Percentiles rank a stretch among this genome's conserved stretches.
phyloP scores from a whole-genome alignment of 1,140 invertebrate genomes.

The Manduca sexta region DNA sequence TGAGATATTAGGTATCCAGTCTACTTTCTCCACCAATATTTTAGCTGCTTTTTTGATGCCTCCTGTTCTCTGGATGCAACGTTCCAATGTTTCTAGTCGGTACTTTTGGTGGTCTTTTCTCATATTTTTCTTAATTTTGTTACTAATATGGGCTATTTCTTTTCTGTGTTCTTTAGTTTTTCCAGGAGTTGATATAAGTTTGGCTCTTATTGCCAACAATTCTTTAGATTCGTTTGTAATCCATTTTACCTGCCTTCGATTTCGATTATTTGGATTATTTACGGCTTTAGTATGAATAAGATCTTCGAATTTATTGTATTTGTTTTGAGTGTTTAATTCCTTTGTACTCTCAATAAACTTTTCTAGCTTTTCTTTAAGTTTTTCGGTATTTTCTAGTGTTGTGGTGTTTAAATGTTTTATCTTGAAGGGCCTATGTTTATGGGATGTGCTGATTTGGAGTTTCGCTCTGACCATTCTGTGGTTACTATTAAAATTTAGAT shows the following conservation, averaged over 20 bases:
- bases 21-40: conserved; percentile 15
- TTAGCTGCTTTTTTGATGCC: conserved; percentile 21
- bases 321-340: not conserved
- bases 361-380: not conserved
- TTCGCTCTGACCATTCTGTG: conserved; percentile 6
- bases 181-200: not conserved
- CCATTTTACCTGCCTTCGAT: not conserved
- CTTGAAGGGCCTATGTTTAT: no score
- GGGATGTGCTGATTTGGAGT: no score
- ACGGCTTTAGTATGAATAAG: not conserved
- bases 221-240: not conserved
- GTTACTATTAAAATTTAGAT: conserved; percentile 12
- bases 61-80: conserved; percentile 24
- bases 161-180: not conserved
- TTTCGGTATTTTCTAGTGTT: no score
- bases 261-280: not conserved
- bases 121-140: conserved; percentile 19
- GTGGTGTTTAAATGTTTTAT: no score
- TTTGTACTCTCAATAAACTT: no score
- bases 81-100: conserved; percentile 11
- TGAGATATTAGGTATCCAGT: conserved; percentile 23
- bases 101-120: conserved; percentile 18
- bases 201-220: not conserved
- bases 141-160: conserved; percentile 21
- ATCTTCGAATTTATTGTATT: not conserved